Conservation (phyloP, 2,888 invertebrate genomes). For the Tipula helvola region DNA sequence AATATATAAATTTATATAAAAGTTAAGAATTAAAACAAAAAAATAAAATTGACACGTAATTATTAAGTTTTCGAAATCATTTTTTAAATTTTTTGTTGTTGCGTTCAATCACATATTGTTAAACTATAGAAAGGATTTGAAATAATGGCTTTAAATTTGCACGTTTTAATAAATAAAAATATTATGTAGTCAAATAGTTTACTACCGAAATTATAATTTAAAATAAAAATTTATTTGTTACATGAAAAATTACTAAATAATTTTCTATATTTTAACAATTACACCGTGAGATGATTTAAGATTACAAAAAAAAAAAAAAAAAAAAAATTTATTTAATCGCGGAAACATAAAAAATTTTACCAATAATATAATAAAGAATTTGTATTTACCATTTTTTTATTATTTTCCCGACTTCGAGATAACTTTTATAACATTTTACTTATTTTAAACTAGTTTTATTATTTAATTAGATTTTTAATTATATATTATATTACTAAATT, state of each 20-base stretch:
- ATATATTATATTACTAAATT: background rate
- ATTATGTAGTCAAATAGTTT: background rate
- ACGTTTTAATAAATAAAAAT: background rate
- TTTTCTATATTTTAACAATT: background rate
- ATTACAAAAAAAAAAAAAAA: background rate
- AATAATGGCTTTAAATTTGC: background rate
- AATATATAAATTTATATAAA: slow-evolving; percentile 5
- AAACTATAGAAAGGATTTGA: background rate
- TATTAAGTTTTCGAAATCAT: slow-evolving; percentile 9
- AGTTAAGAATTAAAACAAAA: slow-evolving; percentile 10
- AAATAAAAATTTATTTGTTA: background rate
- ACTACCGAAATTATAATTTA: background rate
- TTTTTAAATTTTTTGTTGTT: background rate
- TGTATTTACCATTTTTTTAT: background rate
- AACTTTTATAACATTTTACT: background rate
- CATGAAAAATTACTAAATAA: background rate
- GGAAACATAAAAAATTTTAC: background rate
- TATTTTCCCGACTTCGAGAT: background rate
- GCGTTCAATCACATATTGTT: background rate
- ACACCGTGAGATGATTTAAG: background rate
- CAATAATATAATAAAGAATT: background rate
- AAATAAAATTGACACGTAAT: slow-evolving; percentile 8
- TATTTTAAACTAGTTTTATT: background rate
- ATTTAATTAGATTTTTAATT: background rate
- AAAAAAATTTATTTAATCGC: background rate